phyloP scores from a whole-genome alignment of 2,797 vertebrate genomes.

The Pyrocephalus nanus region DNA sequence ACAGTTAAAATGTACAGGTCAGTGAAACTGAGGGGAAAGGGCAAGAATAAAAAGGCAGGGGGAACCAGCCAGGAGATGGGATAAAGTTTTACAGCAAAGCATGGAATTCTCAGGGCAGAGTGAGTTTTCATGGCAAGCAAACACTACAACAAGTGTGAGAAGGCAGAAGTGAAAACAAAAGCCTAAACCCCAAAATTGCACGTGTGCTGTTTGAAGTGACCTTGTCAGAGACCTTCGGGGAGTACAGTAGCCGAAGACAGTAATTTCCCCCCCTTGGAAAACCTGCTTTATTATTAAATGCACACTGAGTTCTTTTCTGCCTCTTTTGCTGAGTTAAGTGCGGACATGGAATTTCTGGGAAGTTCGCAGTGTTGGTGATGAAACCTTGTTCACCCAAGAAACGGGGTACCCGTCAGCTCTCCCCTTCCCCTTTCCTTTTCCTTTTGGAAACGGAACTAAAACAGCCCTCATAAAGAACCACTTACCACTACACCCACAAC shows the following conservation, averaged over 20 bases:
- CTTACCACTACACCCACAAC: not conserved
- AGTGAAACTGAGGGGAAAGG: not conserved
- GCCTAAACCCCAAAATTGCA: not conserved
- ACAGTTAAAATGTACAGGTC: not conserved
- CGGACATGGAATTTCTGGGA: not conserved
- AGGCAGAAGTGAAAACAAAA: not conserved
- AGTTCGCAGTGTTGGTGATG: not conserved
- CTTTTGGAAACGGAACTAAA: not conserved
- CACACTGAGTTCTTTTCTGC: conserved; percentile 39
- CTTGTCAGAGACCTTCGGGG: not conserved
- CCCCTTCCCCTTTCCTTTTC: not conserved
- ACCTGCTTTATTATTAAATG: conserved; percentile 51
- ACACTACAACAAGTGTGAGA: not conserved
- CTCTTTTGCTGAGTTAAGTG: not conserved
- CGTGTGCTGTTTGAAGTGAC: not conserved
- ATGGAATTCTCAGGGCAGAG: not conserved
- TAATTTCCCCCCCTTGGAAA: conserved; percentile 14
- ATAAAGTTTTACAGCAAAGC: not conserved
- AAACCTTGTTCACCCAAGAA: not conserved
- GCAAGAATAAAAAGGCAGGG: not conserved
- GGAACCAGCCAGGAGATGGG: not conserved
- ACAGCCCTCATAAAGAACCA: not conserved
- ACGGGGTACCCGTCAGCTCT: no score
- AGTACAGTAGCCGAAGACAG: conserved; percentile 38
- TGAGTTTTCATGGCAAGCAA: not conserved